Evolutionary conservation across 2,888 invertebrate genomes (phyloP).

Genomic region (Leptura quadrifasciata): DNA sequence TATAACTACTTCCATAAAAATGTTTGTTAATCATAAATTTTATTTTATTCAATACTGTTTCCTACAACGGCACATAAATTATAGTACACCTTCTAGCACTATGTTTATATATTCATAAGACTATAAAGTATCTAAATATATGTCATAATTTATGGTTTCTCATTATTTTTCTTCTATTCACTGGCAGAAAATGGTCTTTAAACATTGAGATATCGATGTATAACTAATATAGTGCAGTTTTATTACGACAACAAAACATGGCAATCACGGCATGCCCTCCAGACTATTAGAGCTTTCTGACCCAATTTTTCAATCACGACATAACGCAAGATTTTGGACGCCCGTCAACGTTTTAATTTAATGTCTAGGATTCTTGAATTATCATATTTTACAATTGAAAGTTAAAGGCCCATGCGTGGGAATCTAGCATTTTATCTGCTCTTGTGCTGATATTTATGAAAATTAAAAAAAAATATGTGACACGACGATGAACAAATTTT

Average conservation of each 20-base stretch:
- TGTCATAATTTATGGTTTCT: background rate
- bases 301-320: background rate
- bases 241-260: background rate
- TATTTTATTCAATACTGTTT: slow-evolving; percentile 28
- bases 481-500: no score
- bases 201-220: background rate
- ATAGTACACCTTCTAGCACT: slow-evolving; percentile 7
- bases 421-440: no score
- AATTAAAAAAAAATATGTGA: no score
- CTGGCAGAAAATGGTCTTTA: background rate
- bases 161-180: background rate
- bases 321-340: background rate
- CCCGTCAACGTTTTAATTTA: no score
- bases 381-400: no score
- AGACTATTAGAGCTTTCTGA: background rate
- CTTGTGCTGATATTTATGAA: no score
- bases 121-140: slow-evolving; percentile 12
- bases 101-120: slow-evolving; percentile 20
- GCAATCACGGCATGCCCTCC: background rate
- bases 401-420: no score
- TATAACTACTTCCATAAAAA: slow-evolving; percentile 17
- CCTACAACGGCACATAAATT: slow-evolving; percentile 16
- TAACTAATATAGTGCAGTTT: background rate
- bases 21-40: slow-evolving; percentile 24
- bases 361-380: no score